These are phyloP conservation scores for Poecilia gillii DNA, from an alignment of 2,797 vertebrate species.

Conservation along the genomic window DNA sequence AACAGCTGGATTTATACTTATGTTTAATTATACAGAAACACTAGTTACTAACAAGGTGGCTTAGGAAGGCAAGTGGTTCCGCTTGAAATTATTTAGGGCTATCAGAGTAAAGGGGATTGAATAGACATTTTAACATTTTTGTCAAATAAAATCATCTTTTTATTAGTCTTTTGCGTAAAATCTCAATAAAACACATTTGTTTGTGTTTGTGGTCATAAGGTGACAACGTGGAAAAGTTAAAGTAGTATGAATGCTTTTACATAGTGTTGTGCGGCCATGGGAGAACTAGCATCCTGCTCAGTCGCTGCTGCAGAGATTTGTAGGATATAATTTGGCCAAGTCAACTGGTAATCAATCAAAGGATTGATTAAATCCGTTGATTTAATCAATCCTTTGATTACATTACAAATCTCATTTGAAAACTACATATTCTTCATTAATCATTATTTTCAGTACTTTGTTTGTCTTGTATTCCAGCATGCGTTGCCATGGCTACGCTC, in stretches of 20 bases:
- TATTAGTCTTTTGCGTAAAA: too few species aligned
- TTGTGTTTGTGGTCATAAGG: too few species aligned
- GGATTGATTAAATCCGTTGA: too few species aligned
- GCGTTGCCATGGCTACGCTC: not conserved
- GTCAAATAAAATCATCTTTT: too few species aligned
- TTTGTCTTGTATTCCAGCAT: not conserved
- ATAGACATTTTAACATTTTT: not conserved
- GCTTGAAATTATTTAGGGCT: not conserved
- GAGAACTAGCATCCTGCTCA: not conserved
- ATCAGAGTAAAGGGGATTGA: not conserved
- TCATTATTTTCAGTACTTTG: not conserved
- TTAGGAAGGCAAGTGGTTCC: not conserved
- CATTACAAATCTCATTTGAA: not conserved
- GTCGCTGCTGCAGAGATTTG: not conserved
- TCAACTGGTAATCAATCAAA: not conserved
- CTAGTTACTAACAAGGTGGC: not conserved
- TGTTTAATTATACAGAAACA: too few species aligned
- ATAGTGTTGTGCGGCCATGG: too few species aligned
- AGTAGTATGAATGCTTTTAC: too few species aligned
- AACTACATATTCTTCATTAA: not conserved
- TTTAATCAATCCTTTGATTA: not conserved
- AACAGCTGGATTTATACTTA: too few species aligned
- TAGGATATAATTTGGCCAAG: too few species aligned
- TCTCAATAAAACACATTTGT: too few species aligned
- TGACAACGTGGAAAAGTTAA: too few species aligned